Base-by-base conservation (phyloP, 2,797 vertebrate species). In the Pseudopleuronectes americanus region DNA sequence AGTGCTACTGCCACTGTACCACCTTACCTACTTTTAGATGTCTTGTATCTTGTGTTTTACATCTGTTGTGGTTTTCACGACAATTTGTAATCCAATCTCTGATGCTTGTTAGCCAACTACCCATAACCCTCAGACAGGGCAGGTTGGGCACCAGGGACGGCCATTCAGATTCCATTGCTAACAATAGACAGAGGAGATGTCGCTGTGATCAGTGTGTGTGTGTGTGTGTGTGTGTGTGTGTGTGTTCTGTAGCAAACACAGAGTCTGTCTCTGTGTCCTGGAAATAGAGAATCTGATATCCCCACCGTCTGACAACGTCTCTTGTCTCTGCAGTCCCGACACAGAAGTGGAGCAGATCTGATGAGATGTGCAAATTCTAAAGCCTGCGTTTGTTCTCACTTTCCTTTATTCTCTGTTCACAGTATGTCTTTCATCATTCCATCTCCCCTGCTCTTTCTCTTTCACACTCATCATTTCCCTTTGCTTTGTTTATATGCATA, bases 281-380 rank as follows among this genome's bases (percentile, higher is more conserved):
- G 74, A 79, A 65, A 84, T 13, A 79, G 66, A 85, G 60, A 67
- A 71, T 80, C 54, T 71, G 85, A 86, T 67, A 48, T 66, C 62
- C 72, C 23, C 49, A 66, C 77, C 79, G 57, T 76, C 69, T 85
- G 83, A 83, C 87, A 81, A 73, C 60, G 61, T 78, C 69, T 78
- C 76, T 85, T 89, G 87, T 89, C 79, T 87, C 76, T 67, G 76
- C 14, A 62, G 75, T 76, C 52, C 70, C 59, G 65, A 77, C 71
- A 84, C 80, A 78, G 76, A 84, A 66, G 70, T 76, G 77, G 75
- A 85, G 69, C 77, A 86, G 77, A 84, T 75, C 74, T 59, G 77
- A 86, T 68, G 75, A 87, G 77, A 87, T 28, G 63, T 14, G 58
- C 47, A 57, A 62, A 77, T 65, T 71, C 47, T 68, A 72, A 76